Percentiles rank a stretch among this genome's conserved stretches.
Conservation (phyloP, 2,888 invertebrate genomes). For the Nomada goodeniana region DNA sequence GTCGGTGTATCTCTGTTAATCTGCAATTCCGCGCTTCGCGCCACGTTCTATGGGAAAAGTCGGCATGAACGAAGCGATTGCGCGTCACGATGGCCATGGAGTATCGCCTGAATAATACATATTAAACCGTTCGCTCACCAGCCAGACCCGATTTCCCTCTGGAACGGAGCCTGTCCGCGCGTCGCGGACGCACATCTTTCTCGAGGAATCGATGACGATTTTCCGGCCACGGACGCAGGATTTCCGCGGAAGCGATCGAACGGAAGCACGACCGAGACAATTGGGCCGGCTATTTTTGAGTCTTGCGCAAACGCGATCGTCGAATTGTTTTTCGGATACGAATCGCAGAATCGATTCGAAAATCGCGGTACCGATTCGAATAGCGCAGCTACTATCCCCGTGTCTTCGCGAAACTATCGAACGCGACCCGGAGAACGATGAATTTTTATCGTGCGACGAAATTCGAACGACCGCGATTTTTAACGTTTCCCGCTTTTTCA, state of each 20-base stretch:
- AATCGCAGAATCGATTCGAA: not conserved
- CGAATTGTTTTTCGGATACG: slow-evolving; percentile 11
- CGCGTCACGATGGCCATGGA: slow-evolving; percentile 32
- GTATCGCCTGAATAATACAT: slow-evolving; percentile 67
- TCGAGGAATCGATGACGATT: slow-evolving; percentile 27
- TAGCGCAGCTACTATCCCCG: not conserved
- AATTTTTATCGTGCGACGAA: not conserved
- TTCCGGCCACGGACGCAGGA: slow-evolving; percentile 29
- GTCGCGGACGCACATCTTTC: not conserved
- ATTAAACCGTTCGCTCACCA: slow-evolving; percentile 60
- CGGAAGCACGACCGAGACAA: slow-evolving; percentile 31
- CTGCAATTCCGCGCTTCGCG: not conserved
- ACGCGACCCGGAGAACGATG: not conserved
- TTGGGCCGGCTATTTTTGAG: slow-evolving; percentile 14
- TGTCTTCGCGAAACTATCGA: not conserved
- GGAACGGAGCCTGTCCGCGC: slow-evolving; percentile 10
- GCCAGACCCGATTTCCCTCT: slow-evolving; percentile 61
- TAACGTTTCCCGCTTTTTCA: not conserved
- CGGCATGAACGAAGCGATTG: slow-evolving; percentile 34
- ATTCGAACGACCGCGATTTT: not conserved
- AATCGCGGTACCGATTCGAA: no score
- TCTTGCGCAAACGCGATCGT: slow-evolving; percentile 22
- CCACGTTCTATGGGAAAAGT: not conserved
- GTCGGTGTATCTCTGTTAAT: slow-evolving; percentile 8
- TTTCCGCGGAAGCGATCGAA: slow-evolving; percentile 23